Evolutionary conservation across 2,113 vertebrate genomes (phyloP).

Genomic region (Platanista minor): DNA sequence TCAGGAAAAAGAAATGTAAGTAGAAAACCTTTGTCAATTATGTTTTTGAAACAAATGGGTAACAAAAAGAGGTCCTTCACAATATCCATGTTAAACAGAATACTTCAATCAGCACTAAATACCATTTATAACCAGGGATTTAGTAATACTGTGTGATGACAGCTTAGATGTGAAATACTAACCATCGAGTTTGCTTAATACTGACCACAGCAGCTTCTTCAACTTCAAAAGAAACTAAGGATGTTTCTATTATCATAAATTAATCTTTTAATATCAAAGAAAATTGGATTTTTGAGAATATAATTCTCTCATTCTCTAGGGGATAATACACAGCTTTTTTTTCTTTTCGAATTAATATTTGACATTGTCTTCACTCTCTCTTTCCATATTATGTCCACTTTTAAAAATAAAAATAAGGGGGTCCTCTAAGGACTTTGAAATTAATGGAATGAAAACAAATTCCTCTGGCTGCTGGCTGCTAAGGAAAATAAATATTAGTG

Average conservation of each 20-base stretch:
- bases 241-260: conserved; percentile 4
- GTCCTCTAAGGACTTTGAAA: neutral
- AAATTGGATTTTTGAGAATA: neutral
- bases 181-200: neutral
- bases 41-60: neutral
- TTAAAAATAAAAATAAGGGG: neutral
- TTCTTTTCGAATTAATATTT: conserved; percentile 15
- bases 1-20: neutral
- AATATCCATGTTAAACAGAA: neutral
- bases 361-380: neutral
- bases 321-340: neutral
- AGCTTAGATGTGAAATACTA: neutral
- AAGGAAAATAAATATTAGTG: neutral
- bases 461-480: neutral
- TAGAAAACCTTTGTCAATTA: neutral
- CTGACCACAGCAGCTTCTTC: neutral
- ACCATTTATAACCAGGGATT: neutral
- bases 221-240: conserved; percentile 6
- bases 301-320: neutral
- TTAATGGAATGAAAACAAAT: neutral
- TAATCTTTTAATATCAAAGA: neutral
- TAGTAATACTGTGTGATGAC: neutral
- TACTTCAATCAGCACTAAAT: neutral
- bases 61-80: neutral
- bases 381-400: neutral